These are phyloP conservation scores for Puma concolor DNA, from an alignment of 2,113 vertebrate species.

Conservation along the genomic window DNA sequence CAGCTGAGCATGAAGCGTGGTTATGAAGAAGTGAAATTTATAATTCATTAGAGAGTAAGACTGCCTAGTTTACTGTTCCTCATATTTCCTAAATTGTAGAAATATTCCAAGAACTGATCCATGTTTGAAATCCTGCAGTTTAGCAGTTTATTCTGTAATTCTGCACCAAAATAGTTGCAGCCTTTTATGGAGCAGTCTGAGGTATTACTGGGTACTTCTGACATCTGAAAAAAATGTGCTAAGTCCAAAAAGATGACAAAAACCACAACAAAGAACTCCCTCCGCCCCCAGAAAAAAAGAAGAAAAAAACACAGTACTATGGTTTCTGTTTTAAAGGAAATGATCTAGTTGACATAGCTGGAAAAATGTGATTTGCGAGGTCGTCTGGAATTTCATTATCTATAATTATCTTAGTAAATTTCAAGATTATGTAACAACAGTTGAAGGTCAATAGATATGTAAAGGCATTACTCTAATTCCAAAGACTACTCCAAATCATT, in stretches of 20 bases:
- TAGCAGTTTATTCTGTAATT: background rate
- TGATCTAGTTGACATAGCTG: background rate
- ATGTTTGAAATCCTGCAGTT: background rate
- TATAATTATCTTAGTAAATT: slow-evolving; percentile 41
- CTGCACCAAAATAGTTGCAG: background rate
- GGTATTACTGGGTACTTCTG: background rate
- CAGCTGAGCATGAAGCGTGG: background rate
- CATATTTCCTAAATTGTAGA: background rate
- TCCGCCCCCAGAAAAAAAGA: background rate
- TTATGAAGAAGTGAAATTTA: background rate
- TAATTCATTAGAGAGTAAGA: background rate
- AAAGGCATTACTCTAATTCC: background rate
- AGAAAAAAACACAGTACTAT: background rate
- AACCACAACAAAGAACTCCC: background rate
- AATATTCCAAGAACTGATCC: background rate
- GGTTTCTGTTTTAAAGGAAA: slow-evolving; percentile 3
- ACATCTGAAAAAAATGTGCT: background rate
- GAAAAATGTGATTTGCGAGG: background rate
- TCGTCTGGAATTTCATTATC: background rate
- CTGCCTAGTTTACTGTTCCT: background rate
- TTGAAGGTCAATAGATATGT: background rate
- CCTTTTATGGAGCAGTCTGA: background rate
- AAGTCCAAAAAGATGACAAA: background rate
- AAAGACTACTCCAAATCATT: background rate
- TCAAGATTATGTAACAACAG: background rate